phyloP scores from a whole-genome alignment of 2,888 invertebrate genomes.

The Heliconius aoede region DNA sequence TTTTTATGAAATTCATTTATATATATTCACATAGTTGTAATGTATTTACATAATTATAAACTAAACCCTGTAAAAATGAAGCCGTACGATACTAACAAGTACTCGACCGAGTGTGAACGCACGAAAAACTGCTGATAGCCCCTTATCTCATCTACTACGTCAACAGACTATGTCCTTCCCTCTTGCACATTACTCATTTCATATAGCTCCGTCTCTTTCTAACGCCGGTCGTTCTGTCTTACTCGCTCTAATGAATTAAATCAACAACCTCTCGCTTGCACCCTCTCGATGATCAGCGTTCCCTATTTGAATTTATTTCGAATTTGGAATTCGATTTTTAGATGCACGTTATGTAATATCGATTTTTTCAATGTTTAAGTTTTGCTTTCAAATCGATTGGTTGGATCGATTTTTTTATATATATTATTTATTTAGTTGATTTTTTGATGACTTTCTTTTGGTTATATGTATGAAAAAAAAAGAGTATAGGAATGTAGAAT shows the following conservation, averaged over 20 bases:
- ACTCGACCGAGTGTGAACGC: constrained; percentile 64
- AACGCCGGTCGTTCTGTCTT: constrained; percentile 65
- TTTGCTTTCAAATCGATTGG: not conserved
- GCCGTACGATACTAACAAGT: constrained; percentile 55
- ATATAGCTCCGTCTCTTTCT: constrained; percentile 55
- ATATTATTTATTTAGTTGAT: not conserved
- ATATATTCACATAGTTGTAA: no score
- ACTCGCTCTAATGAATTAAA: constrained; percentile 81
- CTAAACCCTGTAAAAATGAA: not conserved
- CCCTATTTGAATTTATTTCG: constrained; percentile 73
- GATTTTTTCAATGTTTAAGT: constrained; percentile 14
- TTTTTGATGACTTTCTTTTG: not conserved
- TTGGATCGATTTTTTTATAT: constrained; percentile 6
- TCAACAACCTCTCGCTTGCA: constrained; percentile 81
- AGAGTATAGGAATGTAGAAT: no score
- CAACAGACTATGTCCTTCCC: constrained; percentile 72
- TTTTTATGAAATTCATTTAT: not conserved
- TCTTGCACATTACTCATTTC: constrained; percentile 52
- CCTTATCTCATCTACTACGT: constrained; percentile 83
- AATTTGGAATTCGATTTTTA: constrained; percentile 67
- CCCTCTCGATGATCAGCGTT: constrained; percentile 72
- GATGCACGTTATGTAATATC: constrained; percentile 38
- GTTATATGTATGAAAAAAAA: not conserved
- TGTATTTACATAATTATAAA: no score
- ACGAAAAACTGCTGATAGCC: constrained; percentile 75